These are phyloP conservation scores for Dipus sagitta DNA, from an alignment of 2,797 vertebrate species.

Conservation along the genomic window DNA sequence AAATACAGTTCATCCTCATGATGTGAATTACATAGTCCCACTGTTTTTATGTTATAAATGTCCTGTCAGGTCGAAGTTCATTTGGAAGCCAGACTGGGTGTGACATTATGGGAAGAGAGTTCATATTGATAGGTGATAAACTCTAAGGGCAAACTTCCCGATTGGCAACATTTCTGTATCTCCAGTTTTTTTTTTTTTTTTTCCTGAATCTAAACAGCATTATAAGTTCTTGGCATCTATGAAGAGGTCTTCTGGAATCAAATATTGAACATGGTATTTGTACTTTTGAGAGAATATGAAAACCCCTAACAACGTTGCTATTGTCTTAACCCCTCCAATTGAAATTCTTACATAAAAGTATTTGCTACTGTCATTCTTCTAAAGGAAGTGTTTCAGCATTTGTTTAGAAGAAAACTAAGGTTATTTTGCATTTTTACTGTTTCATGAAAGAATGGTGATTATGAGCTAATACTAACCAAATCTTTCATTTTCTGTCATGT, in stretches of 20 bases:
- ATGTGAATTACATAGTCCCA: not conserved
- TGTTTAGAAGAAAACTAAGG: not conserved
- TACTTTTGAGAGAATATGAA: constrained; percentile 6
- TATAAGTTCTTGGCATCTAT: constrained; percentile 21
- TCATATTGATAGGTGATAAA: not conserved
- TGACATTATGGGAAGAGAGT: not conserved
- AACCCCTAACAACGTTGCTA: constrained; percentile 15
- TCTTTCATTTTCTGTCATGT: not conserved
- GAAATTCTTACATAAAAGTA: not conserved
- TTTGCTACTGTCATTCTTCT: constrained; percentile 4
- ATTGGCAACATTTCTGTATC: constrained; percentile 6
- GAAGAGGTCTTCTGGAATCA: not conserved
- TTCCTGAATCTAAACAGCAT: not conserved
- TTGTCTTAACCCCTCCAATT: not conserved
- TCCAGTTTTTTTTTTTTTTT: constrained; percentile 26
- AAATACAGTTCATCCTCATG: not conserved
- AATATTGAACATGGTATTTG: constrained; percentile 37
- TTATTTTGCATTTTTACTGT: constrained; percentile 38
- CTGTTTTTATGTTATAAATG: not conserved
- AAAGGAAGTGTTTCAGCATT: not conserved
- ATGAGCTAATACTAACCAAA: not conserved
- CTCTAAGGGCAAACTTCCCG: not conserved
- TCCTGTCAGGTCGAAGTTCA: not conserved
- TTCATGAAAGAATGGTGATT: not conserved
- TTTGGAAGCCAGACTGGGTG: not conserved